Percentiles rank a stretch among this genome's conserved stretches.
These are phyloP conservation scores for Hyperoplus immaculatus DNA, from an alignment of 2,797 vertebrate species.

Conservation along the genomic window DNA sequence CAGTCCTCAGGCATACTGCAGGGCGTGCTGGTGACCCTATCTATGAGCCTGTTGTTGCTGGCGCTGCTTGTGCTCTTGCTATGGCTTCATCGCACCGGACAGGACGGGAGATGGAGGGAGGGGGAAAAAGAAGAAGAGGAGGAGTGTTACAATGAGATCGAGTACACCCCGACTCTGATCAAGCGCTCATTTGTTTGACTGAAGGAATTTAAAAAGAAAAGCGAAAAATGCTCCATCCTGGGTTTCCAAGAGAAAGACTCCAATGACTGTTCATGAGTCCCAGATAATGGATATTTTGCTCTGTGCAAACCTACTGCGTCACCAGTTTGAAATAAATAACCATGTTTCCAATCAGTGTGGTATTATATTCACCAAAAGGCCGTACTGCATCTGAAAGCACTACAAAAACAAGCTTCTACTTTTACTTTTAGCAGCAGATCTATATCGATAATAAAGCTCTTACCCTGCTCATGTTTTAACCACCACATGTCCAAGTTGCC, in stretches of 20 bases:
- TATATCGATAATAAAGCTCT: too few species aligned
- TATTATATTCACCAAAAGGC: too few species aligned
- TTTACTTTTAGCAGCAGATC: too few species aligned
- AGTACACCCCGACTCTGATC: conserved; percentile 78
- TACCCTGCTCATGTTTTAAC: too few species aligned
- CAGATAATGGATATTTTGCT: not conserved
- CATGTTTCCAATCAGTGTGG: not conserved
- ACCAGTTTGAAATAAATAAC: not conserved
- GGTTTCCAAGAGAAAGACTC: not conserved
- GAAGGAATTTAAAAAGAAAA: not conserved
- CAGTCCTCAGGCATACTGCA: conserved; percentile 80
- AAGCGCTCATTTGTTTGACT: conserved; percentile 87
- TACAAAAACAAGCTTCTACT: too few species aligned
- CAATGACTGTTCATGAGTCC: not conserved
- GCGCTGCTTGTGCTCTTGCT: conserved; percentile 81
- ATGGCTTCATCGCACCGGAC: conserved; percentile 85
- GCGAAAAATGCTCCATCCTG: not conserved
- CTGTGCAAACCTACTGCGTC: not conserved
- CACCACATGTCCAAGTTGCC: too few species aligned
- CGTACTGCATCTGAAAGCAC: too few species aligned
- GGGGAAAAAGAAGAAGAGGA: conserved; percentile 69
- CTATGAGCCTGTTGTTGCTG: conserved; percentile 85
- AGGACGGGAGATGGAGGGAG: conserved; percentile 68
- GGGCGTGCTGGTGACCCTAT: conserved; percentile 82
- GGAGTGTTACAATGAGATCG: conserved; percentile 82